Percentiles rank a stretch among this genome's conserved stretches.
phyloP scores from a whole-genome alignment of 2,797 vertebrate genomes.

The Rhinichthys osculus region DNA sequence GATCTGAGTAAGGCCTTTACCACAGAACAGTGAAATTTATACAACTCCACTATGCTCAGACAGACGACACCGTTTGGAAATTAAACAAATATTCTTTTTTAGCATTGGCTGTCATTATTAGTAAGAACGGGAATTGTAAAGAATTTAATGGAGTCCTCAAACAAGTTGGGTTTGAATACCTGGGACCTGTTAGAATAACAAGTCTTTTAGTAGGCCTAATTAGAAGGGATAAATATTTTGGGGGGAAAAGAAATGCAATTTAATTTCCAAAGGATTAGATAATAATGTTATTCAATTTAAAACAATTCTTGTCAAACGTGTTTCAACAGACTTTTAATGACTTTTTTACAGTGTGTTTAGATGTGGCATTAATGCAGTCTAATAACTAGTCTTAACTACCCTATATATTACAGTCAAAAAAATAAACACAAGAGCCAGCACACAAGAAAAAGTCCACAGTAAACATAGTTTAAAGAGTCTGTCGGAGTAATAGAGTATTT shows the following conservation, averaged over 20 bases:
- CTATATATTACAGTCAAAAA: not conserved
- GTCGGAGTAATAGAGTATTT: constrained; percentile 1
- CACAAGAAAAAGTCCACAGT: not conserved
- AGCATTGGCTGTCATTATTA: constrained; percentile 21
- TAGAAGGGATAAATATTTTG: constrained; percentile 1
- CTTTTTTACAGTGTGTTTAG: constrained; percentile 1
- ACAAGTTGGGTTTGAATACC: not conserved
- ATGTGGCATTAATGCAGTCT: not conserved
- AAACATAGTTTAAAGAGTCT: not conserved
- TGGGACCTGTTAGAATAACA: not conserved
- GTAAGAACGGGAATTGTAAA: not conserved
- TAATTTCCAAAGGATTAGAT: not conserved
- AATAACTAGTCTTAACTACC: not conserved
- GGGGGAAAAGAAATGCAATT: not conserved
- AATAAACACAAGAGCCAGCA: not conserved
- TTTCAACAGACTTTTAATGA: not conserved
- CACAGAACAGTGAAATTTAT: constrained; percentile 30
- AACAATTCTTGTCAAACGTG: not conserved
- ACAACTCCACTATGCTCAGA: not conserved
- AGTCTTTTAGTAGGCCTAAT: not conserved
- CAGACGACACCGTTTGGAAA: not conserved
- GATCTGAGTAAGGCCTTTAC: constrained; percentile 5
- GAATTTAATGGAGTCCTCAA: not conserved
- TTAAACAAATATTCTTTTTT: constrained; percentile 29
- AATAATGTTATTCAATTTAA: not conserved